A percentile compares a stretch with the other conserved stretches of the same genome.
Evolutionary conservation across 1,140 invertebrate genomes (phyloP).

Genomic region (Lepidurus packardi): DNA sequence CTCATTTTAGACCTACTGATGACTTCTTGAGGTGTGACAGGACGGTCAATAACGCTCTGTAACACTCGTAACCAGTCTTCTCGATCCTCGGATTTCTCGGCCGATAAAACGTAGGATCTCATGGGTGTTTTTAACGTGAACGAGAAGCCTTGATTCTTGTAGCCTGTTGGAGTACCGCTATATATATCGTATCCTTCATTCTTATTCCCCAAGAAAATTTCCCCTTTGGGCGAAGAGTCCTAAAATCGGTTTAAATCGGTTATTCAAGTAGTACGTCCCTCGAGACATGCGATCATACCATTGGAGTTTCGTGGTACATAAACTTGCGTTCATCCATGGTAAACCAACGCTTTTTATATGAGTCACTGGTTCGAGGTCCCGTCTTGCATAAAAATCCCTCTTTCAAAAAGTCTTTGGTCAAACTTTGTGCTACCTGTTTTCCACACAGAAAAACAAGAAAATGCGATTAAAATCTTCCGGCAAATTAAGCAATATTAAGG

Average conservation of each 20-base stretch:
- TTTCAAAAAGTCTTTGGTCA: conserved; percentile 43
- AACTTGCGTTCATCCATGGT: conserved; percentile 80
- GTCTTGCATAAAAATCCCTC: conserved; percentile 59
- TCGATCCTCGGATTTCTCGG: conserved; percentile 66
- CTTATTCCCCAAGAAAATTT: conserved; percentile 77
- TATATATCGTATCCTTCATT: conserved; percentile 65
- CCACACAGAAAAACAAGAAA: conserved; percentile 21
- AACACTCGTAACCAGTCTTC: conserved; percentile 72
- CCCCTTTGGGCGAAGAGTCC: conserved; percentile 82
- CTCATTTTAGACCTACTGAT: conserved; percentile 55
- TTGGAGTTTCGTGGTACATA: conserved; percentile 82
- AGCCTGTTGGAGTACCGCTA: conserved; percentile 57
- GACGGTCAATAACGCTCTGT: conserved; percentile 65
- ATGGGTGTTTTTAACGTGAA: conserved; percentile 82
- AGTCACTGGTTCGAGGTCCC: conserved; percentile 68
- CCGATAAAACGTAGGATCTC: conserved; percentile 73
- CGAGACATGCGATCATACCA: conserved; percentile 47
- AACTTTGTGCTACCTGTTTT: conserved; percentile 28
- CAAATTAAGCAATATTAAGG: conserved; percentile 19
- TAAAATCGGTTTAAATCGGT: conserved; percentile 39
- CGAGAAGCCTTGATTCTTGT: conserved; percentile 59
- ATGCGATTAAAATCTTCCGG: background rate
- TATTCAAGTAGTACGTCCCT: background rate
- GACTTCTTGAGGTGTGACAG: conserved; percentile 70
- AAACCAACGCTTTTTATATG: conserved; percentile 79